A percentile compares a stretch with the other conserved stretches of the same genome.
These are phyloP conservation scores for Limnodromus scolopaceus DNA, from an alignment of 2,797 vertebrate genomes.

Conservation along the genomic window DNA sequence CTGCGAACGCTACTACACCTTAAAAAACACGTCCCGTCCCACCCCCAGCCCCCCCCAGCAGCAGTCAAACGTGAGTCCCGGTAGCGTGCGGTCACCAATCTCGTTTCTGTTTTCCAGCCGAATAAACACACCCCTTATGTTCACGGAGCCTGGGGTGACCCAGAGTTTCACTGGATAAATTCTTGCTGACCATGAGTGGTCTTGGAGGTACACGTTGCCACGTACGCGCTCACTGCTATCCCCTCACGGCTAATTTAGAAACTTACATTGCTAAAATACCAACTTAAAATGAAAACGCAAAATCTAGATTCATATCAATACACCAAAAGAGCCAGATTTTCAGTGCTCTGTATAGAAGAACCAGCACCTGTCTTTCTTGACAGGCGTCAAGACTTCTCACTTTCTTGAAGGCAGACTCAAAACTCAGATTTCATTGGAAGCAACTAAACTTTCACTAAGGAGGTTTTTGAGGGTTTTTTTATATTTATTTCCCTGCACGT, in stretches of 20 bases:
- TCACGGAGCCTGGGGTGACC: rapidly evolving
- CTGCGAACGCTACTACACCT: rapidly evolving
- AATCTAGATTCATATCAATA: neutral
- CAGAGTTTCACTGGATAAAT: neutral
- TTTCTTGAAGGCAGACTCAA: neutral
- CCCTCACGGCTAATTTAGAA: no score
- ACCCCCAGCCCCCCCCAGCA: rapidly evolving
- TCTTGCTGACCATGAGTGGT: rapidly evolving
- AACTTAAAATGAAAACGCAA: neutral
- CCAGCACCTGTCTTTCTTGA: rapidly evolving
- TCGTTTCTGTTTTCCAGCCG: neutral
- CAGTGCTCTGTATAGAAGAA: neutral
- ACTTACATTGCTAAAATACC: neutral
- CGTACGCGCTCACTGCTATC: rapidly evolving
- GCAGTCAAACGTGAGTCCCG: rapidly evolving
- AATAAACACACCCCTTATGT: rapidly evolving
- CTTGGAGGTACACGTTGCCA: rapidly evolving
- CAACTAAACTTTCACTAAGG: neutral
- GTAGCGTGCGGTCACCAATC: rapidly evolving
- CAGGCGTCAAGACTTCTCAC: neutral
- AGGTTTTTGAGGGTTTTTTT: no score
- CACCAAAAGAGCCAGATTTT: neutral
- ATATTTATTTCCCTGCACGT: neutral
- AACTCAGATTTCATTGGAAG: neutral
- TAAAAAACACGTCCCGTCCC: no score